Evolutionary conservation across 2,113 vertebrate species (phyloP), one percentile per base, ranked within the genome.

Genomic region (Oreotrochilus melanogaster): DNA sequence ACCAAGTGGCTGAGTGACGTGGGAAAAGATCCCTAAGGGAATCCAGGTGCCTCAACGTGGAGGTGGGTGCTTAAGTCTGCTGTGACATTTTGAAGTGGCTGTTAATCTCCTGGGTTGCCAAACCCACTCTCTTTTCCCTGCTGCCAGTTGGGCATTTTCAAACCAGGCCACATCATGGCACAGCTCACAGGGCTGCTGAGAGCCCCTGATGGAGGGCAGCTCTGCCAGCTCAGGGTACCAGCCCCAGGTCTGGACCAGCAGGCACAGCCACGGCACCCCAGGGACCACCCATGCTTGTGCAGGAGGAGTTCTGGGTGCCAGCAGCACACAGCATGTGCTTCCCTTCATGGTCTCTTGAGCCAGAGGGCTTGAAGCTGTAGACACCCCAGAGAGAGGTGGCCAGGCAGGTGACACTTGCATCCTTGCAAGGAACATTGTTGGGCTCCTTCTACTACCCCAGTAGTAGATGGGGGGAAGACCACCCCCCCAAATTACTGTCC

Each of bases 221-320:
- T 71, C 51, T 30, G 78, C 23, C 78, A n/a, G 56, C 62, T 39
- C 43, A 45, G 84, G 37, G 30, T 10, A 7, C 2, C 27, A 78
- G 43, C 39, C 64, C 65, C 0, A 0, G 19, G 85, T 8, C 62
- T 31, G 10, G 58, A 65, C 13, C 53, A 42, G 74, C 35, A 61
- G 60, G 45, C 61, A 58, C 0, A 17, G 60, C 64, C 25, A 11
- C 56, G 57, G 13, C 69, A 28, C 64, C 45, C 39, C 80, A 24
- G 33, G 15, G 53, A 67, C 24, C 47, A 0, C 0, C 19, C 19
- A 11, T 35, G 48, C 2, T 24, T 0, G 0, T 10, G 53, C 4
- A 65, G 37, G 8, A 22, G 37, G 9, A 22, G n/a, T 21, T 50
- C 47, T 27, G 28, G 3, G 2, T 2, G 28, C 35, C 78, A 69